Conservation (phyloP, 2,113 vertebrate species). For the Seriola rivoliana region DNA sequence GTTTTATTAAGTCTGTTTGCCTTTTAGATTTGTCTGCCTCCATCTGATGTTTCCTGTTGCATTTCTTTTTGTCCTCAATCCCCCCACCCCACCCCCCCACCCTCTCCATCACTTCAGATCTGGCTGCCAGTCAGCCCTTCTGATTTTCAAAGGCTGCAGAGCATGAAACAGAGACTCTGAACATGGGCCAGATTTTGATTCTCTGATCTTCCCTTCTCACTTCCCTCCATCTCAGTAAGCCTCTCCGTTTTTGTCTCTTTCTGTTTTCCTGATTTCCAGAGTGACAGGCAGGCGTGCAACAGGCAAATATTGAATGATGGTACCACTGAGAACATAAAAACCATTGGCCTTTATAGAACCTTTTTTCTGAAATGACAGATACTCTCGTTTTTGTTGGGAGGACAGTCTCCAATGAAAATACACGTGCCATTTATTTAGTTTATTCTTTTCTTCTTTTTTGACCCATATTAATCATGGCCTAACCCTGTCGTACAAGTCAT, state of each 20-base stretch:
- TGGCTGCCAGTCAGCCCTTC: conserved; percentile 74
- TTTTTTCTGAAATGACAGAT: too few relatives aligned
- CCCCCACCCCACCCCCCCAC: not conserved
- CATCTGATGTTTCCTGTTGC: conserved; percentile 70
- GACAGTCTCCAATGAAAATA: too few relatives aligned
- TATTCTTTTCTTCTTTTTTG: too few relatives aligned
- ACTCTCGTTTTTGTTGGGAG: too few relatives aligned
- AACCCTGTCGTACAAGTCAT: too few relatives aligned
- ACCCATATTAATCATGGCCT: too few relatives aligned
- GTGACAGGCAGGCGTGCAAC: conserved; percentile 42
- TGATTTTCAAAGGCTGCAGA: conserved; percentile 75
- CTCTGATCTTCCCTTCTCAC: conserved; percentile 69
- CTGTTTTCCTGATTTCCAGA: conserved; percentile 29
- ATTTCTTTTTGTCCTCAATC: conserved; percentile 70
- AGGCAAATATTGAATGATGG: conserved; percentile 14
- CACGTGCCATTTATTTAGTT: too few relatives aligned
- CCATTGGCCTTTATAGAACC: too few relatives aligned
- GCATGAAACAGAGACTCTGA: conserved; percentile 74
- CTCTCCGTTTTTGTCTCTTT: conserved; percentile 26
- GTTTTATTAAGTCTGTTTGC: conserved; percentile 78
- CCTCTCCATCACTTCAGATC: conserved; percentile 67
- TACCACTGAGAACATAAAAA: not conserved
- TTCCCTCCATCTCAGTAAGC: conserved; percentile 44
- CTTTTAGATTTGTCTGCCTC: conserved; percentile 67
- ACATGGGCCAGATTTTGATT: conserved; percentile 66